Evolutionary conservation across 1,140 invertebrate species (phyloP).

Genomic region (Lerema accius): DNA sequence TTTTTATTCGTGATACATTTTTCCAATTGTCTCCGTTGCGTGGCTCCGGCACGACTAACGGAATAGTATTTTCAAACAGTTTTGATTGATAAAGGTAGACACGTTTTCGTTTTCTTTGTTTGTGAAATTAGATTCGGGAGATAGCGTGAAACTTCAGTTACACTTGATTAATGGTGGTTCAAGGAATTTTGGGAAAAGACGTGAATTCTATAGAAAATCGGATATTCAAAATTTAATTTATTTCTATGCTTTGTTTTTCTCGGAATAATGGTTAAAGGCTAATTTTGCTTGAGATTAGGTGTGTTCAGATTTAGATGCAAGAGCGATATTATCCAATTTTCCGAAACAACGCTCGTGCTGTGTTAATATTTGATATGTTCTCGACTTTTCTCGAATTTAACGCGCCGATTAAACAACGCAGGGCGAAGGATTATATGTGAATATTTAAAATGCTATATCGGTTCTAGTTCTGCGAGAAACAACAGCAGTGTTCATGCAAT

Average conservation of each 20-base stretch:
- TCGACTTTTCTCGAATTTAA: constrained; percentile 81
- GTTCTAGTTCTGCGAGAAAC: constrained; percentile 69
- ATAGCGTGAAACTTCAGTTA: constrained; percentile 78
- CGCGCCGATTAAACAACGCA: constrained; percentile 79
- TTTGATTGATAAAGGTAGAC: constrained; percentile 82
- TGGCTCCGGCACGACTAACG: constrained; percentile 74
- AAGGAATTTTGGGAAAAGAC: constrained; percentile 62
- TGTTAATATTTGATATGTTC: constrained; percentile 81
- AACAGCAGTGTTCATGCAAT: constrained; percentile 57
- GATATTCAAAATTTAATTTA: constrained; percentile 53
- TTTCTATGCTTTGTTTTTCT: constrained; percentile 62
- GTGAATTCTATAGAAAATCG: constrained; percentile 52
- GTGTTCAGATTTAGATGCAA: constrained; percentile 75
- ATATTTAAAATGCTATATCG: constrained; percentile 81
- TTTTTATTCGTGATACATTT: constrained; percentile 82
- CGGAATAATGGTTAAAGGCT: constrained; percentile 48
- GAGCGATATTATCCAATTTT: constrained; percentile 78
- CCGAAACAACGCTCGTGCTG: constrained; percentile 71
- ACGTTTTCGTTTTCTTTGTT: constrained; percentile 81
- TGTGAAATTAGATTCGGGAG: constrained; percentile 81
- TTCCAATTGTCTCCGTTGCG: constrained; percentile 79
- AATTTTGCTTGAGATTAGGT: constrained; percentile 58
- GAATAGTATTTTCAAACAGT: constrained; percentile 81
- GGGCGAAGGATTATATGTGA: constrained; percentile 78
- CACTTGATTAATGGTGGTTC: constrained; percentile 80